Evolutionary conservation across 2,113 vertebrate species (phyloP).

Genomic region (Chrysochloris asiatica): DNA sequence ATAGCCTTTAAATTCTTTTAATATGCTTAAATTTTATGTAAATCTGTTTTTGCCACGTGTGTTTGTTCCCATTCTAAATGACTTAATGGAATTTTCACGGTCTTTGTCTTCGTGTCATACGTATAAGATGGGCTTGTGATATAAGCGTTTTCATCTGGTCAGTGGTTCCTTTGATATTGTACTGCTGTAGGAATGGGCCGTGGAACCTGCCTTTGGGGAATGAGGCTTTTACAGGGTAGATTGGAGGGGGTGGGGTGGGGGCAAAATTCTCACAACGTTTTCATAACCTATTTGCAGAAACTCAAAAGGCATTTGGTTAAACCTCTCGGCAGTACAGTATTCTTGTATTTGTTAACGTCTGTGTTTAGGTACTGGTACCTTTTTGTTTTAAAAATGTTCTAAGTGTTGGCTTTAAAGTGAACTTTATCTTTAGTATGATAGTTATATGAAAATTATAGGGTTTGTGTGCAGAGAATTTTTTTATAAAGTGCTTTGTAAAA

Average conservation of each 20-base stretch:
- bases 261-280: slow-evolving; percentile 81
- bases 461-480: slow-evolving; percentile 96
- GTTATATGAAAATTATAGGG: slow-evolving; percentile 95
- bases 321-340: slow-evolving; percentile 95
- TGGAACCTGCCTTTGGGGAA: slow-evolving; percentile 86
- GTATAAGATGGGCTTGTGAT: slow-evolving; percentile 92
- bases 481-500: slow-evolving; percentile 99
- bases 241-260: slow-evolving; percentile 66
- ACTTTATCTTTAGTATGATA: slow-evolving; percentile 94
- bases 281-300: slow-evolving; percentile 86
- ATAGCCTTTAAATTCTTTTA: slow-evolving; percentile 89
- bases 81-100: slow-evolving; percentile 90
- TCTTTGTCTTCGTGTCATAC: slow-evolving; percentile 92
- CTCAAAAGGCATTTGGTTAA: slow-evolving; percentile 89
- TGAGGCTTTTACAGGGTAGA: slow-evolving; percentile 84
- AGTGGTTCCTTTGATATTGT: slow-evolving; percentile 93
- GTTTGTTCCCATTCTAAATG: slow-evolving; percentile 93
- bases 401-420: slow-evolving; percentile 98
- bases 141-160: slow-evolving; percentile 91
- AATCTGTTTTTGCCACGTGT: slow-evolving; percentile 90
- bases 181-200: slow-evolving; percentile 91
- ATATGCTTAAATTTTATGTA: slow-evolving; percentile 86
- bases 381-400: slow-evolving; percentile 92
- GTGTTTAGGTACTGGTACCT: slow-evolving; percentile 99
- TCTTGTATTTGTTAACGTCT: slow-evolving; percentile 93